Conservation (phyloP, 2,888 invertebrate genomes). For the Ornithoptera alexandrae region DNA sequence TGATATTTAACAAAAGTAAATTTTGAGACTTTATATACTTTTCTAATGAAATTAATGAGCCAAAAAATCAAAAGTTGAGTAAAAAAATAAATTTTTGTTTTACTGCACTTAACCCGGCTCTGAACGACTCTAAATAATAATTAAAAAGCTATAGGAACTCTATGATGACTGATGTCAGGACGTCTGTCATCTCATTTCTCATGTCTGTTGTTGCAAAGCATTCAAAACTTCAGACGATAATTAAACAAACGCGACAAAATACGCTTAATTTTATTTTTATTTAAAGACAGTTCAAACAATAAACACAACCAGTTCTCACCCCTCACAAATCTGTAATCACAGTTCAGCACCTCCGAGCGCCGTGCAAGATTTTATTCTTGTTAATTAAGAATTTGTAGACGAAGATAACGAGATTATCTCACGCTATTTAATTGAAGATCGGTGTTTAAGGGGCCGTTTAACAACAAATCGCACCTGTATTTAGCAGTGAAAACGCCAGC, state of each 20-base stretch:
- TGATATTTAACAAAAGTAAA: too few species aligned
- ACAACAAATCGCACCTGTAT: constrained; percentile 35
- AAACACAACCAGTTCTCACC: constrained; percentile 47
- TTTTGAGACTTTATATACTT: too few species aligned
- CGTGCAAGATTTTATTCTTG: constrained; percentile 64
- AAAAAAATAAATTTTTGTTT: too few species aligned
- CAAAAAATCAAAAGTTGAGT: too few species aligned
- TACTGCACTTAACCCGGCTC: too few species aligned
- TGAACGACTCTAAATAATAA: too few species aligned
- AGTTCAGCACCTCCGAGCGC: constrained; percentile 49
- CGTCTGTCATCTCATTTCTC: too few species aligned
- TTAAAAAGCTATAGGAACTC: too few species aligned
- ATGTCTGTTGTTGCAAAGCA: background rate
- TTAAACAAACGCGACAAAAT: background rate
- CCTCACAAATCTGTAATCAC: constrained; percentile 61
- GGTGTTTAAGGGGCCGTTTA: constrained; percentile 45
- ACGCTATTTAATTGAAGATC: constrained; percentile 59
- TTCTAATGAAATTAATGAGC: too few species aligned
- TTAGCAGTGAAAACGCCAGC: constrained; percentile 33
- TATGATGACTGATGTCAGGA: too few species aligned
- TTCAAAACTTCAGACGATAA: background rate
- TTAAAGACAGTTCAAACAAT: constrained; percentile 45
- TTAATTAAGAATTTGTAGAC: constrained; percentile 63
- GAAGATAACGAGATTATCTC: constrained; percentile 65
- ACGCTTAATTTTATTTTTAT: constrained; percentile 26